Conservation (phyloP, 2,797 vertebrate species). For the Uromys caudimaculatus region DNA sequence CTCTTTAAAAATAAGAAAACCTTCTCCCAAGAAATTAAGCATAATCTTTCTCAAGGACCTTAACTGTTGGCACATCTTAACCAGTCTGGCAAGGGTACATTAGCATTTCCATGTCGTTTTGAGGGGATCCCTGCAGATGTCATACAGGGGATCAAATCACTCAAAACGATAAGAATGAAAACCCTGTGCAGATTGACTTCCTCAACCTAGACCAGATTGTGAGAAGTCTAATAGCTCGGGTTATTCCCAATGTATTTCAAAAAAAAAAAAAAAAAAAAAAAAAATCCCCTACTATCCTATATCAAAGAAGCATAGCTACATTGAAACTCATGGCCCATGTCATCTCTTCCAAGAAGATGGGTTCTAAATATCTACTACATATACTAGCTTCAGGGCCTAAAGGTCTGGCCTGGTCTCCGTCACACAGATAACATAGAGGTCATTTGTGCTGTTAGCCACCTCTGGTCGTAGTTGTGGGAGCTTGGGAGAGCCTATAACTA, state of each 20-base stretch:
- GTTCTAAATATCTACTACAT: neutral
- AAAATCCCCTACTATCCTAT: neutral
- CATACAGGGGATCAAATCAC: neutral
- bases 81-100: too few species aligned
- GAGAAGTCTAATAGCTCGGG: neutral
- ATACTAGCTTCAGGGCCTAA: neutral
- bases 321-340: neutral
- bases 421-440: neutral
- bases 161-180: neutral
- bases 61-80: neutral
- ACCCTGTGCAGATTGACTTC: neutral
- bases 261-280: neutral
- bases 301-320: neutral
- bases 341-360: neutral
- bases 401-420: neutral
- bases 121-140: neutral
- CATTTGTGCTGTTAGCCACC: neutral
- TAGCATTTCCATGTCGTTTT: neutral
- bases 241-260: neutral
- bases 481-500: neutral
- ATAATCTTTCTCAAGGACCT: neutral
- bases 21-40: neutral
- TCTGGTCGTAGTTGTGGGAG: neutral
- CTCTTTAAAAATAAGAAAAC: slow-evolving; percentile 2
- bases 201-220: neutral